Evolutionary conservation across 2,888 invertebrate species (phyloP).

Genomic region (Drosophila suboccidentalis): DNA sequence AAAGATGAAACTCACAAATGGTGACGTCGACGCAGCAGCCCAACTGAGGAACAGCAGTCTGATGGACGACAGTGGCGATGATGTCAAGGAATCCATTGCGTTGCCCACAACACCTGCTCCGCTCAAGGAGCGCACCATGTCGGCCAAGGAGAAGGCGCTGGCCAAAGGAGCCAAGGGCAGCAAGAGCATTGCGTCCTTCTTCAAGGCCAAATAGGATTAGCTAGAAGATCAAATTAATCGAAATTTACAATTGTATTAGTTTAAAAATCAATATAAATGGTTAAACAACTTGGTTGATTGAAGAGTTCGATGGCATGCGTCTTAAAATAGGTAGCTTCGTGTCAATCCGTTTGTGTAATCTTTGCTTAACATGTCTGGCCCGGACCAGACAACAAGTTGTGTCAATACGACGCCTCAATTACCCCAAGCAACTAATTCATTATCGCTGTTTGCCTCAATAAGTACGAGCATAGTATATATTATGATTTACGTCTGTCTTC

Average conservation of each 20-base stretch:
- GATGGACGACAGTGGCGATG: slow-evolving; percentile 68
- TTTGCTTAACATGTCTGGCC: slow-evolving; percentile 68
- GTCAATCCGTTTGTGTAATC: slow-evolving; percentile 50
- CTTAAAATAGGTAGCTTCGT: not conserved
- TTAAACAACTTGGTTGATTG: not conserved
- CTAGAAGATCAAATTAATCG: not conserved
- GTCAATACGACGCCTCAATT: slow-evolving; percentile 36
- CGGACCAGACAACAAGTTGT: slow-evolving; percentile 20
- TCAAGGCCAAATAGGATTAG: slow-evolving; percentile 85
- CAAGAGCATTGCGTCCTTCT: slow-evolving; percentile 93
- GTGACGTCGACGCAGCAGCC: slow-evolving; percentile 79
- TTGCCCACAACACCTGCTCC: slow-evolving; percentile 49
- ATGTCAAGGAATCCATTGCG: slow-evolving; percentile 34
- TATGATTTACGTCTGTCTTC: slow-evolving; percentile 2
- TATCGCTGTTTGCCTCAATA: slow-evolving; percentile 40
- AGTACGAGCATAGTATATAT: not conserved
- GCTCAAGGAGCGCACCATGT: slow-evolving; percentile 86
- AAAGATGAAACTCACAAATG: slow-evolving; percentile 84
- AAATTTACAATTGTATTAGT: slow-evolving; percentile 12
- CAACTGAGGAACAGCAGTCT: slow-evolving; percentile 78
- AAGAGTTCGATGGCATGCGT: slow-evolving; percentile 47
- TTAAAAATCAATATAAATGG: not conserved
- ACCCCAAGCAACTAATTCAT: slow-evolving; percentile 44
- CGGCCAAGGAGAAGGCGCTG: slow-evolving; percentile 90
- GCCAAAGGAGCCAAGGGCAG: slow-evolving; percentile 92